These are phyloP conservation scores for Drosophila percnosoma DNA, from an alignment of 2,888 invertebrate genomes.

Conservation along the genomic window DNA sequence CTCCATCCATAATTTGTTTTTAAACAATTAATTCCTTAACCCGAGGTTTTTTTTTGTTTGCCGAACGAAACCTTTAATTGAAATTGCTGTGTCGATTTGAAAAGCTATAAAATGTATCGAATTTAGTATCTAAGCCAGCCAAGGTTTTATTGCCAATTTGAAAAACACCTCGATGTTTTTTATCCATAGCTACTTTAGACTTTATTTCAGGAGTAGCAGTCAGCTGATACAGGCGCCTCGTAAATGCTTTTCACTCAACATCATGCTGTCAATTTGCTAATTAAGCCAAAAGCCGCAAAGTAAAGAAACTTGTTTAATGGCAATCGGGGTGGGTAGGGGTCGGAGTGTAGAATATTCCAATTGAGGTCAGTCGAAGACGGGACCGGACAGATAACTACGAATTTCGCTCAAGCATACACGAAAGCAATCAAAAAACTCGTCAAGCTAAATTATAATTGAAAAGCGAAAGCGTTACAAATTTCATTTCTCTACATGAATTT, in stretches of 20 bases:
- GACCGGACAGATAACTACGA: conserved; percentile 57
- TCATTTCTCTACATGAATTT: conserved; percentile 68
- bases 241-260: conserved; percentile 56
- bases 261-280: conserved; percentile 67
- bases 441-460: conserved; percentile 63
- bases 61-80: conserved; percentile 11
- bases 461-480: conserved; percentile 74
- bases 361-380: conserved; percentile 57
- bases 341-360: conserved; percentile 29
- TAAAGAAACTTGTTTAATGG: conserved; percentile 48
- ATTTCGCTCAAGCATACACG: conserved; percentile 58
- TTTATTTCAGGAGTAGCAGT: conserved; percentile 5
- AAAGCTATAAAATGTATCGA: background rate
- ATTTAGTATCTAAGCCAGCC: background rate
- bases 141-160: conserved; percentile 7
- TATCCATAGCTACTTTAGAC: conserved; percentile 20
- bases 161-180: conserved; percentile 31
- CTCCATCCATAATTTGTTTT: background rate
- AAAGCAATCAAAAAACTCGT: conserved; percentile 70
- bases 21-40: background rate
- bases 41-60: background rate
- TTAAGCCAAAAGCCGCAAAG: conserved; percentile 59
- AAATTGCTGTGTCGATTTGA: conserved; percentile 3
- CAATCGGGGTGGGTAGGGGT: background rate
- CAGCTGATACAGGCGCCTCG: background rate